Conservation (phyloP, 2,888 invertebrate genomes). For the Erynnis tages region DNA sequence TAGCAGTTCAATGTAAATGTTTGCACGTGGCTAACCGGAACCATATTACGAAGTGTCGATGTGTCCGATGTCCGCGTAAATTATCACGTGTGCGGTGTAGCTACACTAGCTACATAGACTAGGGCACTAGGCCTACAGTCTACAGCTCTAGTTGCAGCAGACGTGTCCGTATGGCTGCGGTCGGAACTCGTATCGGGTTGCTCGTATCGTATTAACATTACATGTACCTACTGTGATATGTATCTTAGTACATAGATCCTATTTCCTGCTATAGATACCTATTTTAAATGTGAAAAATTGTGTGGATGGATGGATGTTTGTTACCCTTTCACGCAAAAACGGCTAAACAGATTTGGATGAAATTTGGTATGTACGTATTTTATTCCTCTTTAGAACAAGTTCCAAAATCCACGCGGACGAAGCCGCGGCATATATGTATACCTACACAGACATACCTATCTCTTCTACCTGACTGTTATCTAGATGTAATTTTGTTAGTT, state of each 20-base stretch:
- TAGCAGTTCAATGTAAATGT: slow-evolving; percentile 14
- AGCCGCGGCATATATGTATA: too few relatives aligned
- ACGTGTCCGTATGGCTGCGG: slow-evolving; percentile 46
- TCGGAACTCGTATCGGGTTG: slow-evolving; percentile 50
- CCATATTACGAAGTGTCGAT: slow-evolving; percentile 53
- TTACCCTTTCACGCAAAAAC: too few relatives aligned
- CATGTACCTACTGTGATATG: slow-evolving; percentile 29
- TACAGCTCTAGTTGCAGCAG: slow-evolving; percentile 20
- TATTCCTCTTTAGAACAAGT: too few relatives aligned
- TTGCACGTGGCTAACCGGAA: slow-evolving; percentile 55
- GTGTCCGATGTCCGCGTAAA: slow-evolving; percentile 62
- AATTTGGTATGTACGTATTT: too few relatives aligned
- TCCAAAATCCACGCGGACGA: too few relatives aligned
- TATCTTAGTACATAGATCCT: too few relatives aligned
- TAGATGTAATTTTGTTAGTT: slow-evolving; percentile 36
- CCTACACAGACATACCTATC: too few relatives aligned
- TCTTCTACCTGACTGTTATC: slow-evolving; percentile 13
- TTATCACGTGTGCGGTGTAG: slow-evolving; percentile 62
- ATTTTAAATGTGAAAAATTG: not conserved
- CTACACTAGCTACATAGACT: not conserved
- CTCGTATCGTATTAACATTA: slow-evolving; percentile 35
- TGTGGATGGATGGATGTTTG: slow-evolving; percentile 6
- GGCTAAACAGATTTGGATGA: too few relatives aligned
- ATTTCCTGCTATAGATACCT: not conserved
- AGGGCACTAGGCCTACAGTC: not conserved